Evolutionary conservation across 2,888 invertebrate genomes (phyloP), one percentile per base, ranked within the genome.

Genomic region (Hydrotaea cyrtoneurina): DNA sequence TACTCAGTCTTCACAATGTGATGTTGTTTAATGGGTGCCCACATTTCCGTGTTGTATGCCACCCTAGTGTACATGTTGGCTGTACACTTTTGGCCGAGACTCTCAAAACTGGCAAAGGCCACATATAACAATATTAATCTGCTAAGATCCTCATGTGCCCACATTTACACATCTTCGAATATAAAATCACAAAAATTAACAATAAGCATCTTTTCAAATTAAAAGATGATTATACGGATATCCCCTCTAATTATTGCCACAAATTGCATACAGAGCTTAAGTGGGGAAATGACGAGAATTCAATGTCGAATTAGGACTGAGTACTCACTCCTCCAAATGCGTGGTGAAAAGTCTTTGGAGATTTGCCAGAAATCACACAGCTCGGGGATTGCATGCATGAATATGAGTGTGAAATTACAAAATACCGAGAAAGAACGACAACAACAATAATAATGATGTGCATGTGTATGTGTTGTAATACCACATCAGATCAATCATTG

Each of bases 401-500:
- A 31, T 31, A 19, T 55, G 43, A 11, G 21, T 66, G 66, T 62
- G 62, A 36, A 62, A 62, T 62, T 62, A 62, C 31, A 31, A 62
- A 31, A n/a, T 62, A 13, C 21, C 1, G 59, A 59, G 26, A 4
- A 17, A 2, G 39, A 8, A 39, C 13, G 3, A 64, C 17, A 19
- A 11, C 43, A 17, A 26, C 26, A 59, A 59, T 53, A 53, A 55
- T 64, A 31, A 36, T 36, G 64, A 62, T 19, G 3, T 66, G 39
- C 10, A 31, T 7, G 7, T 17, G 36, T 43, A 64, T 13, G 26
- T 72, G 74, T 36, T 26, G 53, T 53, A 72, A 72, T 21, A 26
- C 17, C 17, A 5, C 36, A 73, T 73, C 31, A 39, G 39, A 73
- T 73, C 57, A 10, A 7, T 39, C 43, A 43, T 43, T 43, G 43